Evolutionary conservation across 2,113 vertebrate species (phyloP), one percentile per base, ranked within the genome.

Genomic region (Sylvicapra grimmia): DNA sequence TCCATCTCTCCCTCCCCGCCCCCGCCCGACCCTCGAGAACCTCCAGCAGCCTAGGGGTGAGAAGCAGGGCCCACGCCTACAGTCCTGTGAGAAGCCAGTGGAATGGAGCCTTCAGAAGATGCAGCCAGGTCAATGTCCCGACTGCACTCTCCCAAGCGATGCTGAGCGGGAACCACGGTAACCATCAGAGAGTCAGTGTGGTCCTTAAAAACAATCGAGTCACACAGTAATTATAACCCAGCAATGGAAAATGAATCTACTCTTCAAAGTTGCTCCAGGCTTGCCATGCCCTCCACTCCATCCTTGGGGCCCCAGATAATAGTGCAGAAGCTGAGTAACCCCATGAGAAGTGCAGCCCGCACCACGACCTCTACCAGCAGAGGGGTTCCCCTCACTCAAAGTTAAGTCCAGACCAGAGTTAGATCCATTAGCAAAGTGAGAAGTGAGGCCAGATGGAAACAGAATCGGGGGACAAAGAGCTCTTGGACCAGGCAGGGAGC

Each of bases 111-210:
- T 54, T 54, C 51, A n/a, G 49, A n/a, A 23, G 80, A 53, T 7
- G 14, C 49, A 33, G 80, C 49, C 80, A 33, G 19, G 31, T 33
- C 31, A 23, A n/a, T 6, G 6, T 53, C 31, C 80, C 0, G 6
- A n/a, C 19, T 23, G 31, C 11, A 54, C 6, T n/a, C 49, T 83
- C 80, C 49, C 5, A 2, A n/a, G 49, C 0, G 0, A 83, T n/a
- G 49, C 31, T n/a, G 49, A 80, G 49, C 49, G 0, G 6, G 80
- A 83, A n/a, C 49, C 80, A 53, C 31, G 23, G 49, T 53, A n/a
- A n/a, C 49, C 6, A 12, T 83, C 33, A 25, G 51, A 54, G 12
- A 36, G n/a, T 8, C 51, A 54, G 51, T 25, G 33, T 36, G 51
- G 33, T 54, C 19, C 51, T 84, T 54, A 25, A 83, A 54, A 54